Conservation (phyloP, 2,888 invertebrate genomes). For the Lordiphosa andalusiaca region DNA sequence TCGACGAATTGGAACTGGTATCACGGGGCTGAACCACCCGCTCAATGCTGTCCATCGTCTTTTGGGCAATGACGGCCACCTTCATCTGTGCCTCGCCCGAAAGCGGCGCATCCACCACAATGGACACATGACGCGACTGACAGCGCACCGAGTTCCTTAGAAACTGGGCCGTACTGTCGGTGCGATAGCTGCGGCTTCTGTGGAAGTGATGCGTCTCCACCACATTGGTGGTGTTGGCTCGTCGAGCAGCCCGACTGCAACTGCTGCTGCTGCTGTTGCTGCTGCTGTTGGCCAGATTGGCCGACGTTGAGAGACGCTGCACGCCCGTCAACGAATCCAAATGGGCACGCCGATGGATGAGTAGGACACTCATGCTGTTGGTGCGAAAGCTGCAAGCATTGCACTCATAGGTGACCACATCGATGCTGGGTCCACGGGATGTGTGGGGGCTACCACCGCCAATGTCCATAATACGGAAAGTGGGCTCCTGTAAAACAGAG, state of each 20-base stretch:
- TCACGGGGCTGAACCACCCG: constrained; percentile 36
- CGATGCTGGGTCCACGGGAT: constrained; percentile 10
- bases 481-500: constrained; percentile 26
- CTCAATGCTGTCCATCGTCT: constrained; percentile 44
- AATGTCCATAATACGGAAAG: constrained; percentile 50
- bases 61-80: constrained; percentile 40
- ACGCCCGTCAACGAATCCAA: constrained; percentile 19
- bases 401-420: constrained; percentile 35
- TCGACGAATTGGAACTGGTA: constrained; percentile 6
- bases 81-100: constrained; percentile 36
- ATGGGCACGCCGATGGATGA: constrained; percentile 49
- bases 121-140: constrained; percentile 51
- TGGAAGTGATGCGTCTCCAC: constrained; percentile 4
- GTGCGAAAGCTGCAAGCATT: constrained; percentile 41
- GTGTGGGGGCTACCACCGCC: constrained; percentile 20
- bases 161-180: constrained; percentile 8
- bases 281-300: background rate
- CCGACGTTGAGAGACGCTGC: no score
- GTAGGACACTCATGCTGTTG: constrained; percentile 48
- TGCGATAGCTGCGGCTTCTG: constrained; percentile 4
- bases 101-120: constrained; percentile 46
- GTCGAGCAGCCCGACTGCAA: constrained; percentile 9
- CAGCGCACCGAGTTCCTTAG: constrained; percentile 37
- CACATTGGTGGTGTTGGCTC: constrained; percentile 23
- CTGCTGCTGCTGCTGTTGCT: constrained; percentile 1